Percentiles rank a stretch among this genome's conserved stretches.
Evolutionary conservation across 2,113 vertebrate species (phyloP).

Genomic region (Podilymbus podiceps): DNA sequence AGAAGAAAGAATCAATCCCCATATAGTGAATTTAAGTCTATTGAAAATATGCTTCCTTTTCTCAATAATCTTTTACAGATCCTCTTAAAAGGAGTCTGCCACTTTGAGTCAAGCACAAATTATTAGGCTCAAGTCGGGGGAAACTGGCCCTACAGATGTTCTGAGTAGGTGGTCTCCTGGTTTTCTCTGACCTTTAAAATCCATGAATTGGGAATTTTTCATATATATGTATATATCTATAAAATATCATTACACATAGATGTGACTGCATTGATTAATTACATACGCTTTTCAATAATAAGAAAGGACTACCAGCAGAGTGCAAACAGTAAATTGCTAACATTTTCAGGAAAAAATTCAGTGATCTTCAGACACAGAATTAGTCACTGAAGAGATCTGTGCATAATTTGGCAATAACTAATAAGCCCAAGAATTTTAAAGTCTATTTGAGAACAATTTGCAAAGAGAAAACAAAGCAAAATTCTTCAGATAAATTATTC

Average conservation of each 20-base stretch:
- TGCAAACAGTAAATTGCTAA: slow-evolving; percentile 33
- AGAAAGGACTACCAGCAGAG: background rate
- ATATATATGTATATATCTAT: slow-evolving; percentile 30
- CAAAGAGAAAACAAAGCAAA: slow-evolving; percentile 73
- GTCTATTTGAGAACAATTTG: slow-evolving; percentile 74
- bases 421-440: slow-evolving; percentile 53
- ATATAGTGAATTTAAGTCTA: slow-evolving; percentile 1
- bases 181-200: slow-evolving; percentile 29
- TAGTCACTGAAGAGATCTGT: slow-evolving; percentile 34
- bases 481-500: slow-evolving; percentile 73
- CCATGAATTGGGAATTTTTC: slow-evolving; percentile 15
- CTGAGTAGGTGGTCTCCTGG: slow-evolving; percentile 41
- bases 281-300: background rate
- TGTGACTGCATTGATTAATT: slow-evolving; percentile 10
- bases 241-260: slow-evolving; percentile 24
- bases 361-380: slow-evolving; percentile 5
- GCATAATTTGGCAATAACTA: slow-evolving; percentile 59
- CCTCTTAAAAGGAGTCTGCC: slow-evolving; percentile 26
- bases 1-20: slow-evolving; percentile 2
- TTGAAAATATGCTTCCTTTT: slow-evolving; percentile 36
- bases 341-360: background rate
- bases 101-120: slow-evolving; percentile 33
- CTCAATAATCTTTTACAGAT: slow-evolving; percentile 50
- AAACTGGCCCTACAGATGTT: slow-evolving; percentile 42
- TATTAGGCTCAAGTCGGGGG: background rate